Base-by-base conservation (phyloP, 2,113 vertebrate species). In the Meriones unguiculatus region DNA sequence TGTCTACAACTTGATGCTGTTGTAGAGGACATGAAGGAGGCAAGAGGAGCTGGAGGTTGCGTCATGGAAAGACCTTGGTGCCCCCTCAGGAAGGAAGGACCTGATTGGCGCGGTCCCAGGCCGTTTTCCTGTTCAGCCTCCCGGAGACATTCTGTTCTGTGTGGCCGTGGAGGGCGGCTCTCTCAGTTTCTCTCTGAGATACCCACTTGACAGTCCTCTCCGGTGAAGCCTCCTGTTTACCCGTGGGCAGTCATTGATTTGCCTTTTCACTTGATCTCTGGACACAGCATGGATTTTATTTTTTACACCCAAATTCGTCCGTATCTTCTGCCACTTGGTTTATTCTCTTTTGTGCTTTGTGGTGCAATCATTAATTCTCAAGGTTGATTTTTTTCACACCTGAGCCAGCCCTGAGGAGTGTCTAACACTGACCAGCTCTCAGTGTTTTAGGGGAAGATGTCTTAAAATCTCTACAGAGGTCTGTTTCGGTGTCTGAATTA, bases 21-120 rank as follows among this genome's bases (percentile, higher is more conserved):
- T 32, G 3, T 4, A 22, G 92, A 73, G 84, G 91, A 75, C 35
- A 3, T 13, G 67, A 57, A 80, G 76, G 73, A 59, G 65, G 78
- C 73, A 50, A 35, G 89, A 80, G 92, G 57, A 77, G 81, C 69
- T 50, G 86, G 95, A n/a, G 91, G 89, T 93, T 96, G 94, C 97
- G 94, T 97, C 97, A 97, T 87, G 96, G 96, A 97, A 98, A 94
- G 95, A 92, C 93, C 97, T 97, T 98, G 95, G 95, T 93, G 22
- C 88, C 93, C 90, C 94, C 93, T 95, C 94, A 95, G 97, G 97
- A 98, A 97, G 97, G 97, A 97, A 97, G 97, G 94, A 87, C 96
- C 90, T 91, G 95, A 90, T 73, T 97, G 95, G 97, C 95, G 17
- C 72, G 18, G 69, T 93, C 97, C 88, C 96, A 97, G 82, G 50